Evolutionary conservation across 2,797 vertebrate species (phyloP).

Genomic region (Leptatherina wallacei): DNA sequence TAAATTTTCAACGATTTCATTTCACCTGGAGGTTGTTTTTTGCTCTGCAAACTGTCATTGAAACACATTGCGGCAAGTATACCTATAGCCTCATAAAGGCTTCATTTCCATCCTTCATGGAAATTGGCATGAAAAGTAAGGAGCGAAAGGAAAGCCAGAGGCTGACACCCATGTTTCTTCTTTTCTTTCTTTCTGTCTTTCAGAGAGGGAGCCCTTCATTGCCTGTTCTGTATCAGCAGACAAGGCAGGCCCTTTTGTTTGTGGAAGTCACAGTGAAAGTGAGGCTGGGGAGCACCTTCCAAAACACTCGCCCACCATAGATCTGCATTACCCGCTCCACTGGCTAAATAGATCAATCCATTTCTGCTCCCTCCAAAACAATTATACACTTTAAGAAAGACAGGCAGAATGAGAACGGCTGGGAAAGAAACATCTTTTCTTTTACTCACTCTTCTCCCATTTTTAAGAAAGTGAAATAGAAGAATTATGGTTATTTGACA

Average conservation of each 20-base stretch:
- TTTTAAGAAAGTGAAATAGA: conserved; percentile 26
- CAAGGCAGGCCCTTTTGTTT: conserved; percentile 84
- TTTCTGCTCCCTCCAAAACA: conserved; percentile 63
- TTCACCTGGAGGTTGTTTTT: conserved; percentile 63
- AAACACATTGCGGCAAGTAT: conserved; percentile 23
- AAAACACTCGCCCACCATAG: conserved; percentile 74
- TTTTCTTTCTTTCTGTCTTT: conserved; percentile 85
- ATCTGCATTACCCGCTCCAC: conserved; percentile 75
- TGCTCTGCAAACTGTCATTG: conserved; percentile 64
- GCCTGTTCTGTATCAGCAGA: conserved; percentile 83
- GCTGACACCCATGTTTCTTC: conserved; percentile 79
- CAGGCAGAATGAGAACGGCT: conserved; percentile 32
- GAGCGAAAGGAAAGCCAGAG: conserved; percentile 62
- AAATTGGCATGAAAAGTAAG: conserved; percentile 74
- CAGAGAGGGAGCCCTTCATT: conserved; percentile 84
- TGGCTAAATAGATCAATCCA: conserved; percentile 70
- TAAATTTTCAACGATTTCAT: conserved; percentile 29
- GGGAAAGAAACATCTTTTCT: conserved; percentile 31
- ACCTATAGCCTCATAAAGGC: conserved; percentile 15
- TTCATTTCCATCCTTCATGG: conserved; percentile 40
- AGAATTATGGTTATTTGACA: conserved; percentile 23
- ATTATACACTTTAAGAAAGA: conserved; percentile 55
- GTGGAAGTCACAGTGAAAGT: conserved; percentile 80
- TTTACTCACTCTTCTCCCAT: conserved; percentile 5
- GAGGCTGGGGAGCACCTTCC: conserved; percentile 73